phyloP scores from a whole-genome alignment of 1,140 invertebrate genomes.

The Pseudomyrmex cubaensis region DNA sequence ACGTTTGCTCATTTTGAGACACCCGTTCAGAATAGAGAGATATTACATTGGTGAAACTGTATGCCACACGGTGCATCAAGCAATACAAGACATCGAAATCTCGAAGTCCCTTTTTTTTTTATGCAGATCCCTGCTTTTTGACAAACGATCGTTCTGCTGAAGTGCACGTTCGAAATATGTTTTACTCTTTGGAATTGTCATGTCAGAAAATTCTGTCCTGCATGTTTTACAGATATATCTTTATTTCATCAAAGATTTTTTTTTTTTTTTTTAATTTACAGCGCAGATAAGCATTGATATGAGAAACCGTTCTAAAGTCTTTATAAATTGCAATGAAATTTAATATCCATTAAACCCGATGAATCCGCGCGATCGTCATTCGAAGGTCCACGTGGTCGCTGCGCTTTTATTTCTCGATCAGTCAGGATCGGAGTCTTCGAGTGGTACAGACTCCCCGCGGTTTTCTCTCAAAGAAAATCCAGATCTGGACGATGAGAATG shows the following conservation, averaged over 20 bases:
- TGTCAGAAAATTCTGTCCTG: background rate
- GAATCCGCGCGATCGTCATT: background rate
- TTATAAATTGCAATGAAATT: slow-evolving; percentile 33
- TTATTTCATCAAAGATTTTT: background rate
- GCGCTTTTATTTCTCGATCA: slow-evolving; percentile 59
- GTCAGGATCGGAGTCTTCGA: slow-evolving; percentile 63
- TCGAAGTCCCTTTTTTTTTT: background rate
- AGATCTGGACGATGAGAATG: slow-evolving; percentile 58
- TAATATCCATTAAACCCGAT: slow-evolving; percentile 30
- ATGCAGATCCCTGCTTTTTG: slow-evolving; percentile 19
- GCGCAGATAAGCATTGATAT: slow-evolving; percentile 23
- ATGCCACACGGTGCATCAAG: slow-evolving; percentile 11
- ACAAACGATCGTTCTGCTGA: slow-evolving; percentile 18
- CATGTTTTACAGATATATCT: background rate
- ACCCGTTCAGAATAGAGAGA: slow-evolving; percentile 27
- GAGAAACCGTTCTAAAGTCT: slow-evolving; percentile 4
- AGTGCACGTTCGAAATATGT: slow-evolving; percentile 25
- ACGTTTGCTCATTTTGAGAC: slow-evolving; percentile 47
- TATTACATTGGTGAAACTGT: slow-evolving; percentile 28
- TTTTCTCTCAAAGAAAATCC: slow-evolving; percentile 69
- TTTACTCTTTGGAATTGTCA: slow-evolving; percentile 14
- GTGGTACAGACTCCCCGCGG: slow-evolving; percentile 61
- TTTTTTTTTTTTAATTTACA: background rate
- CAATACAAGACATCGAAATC: slow-evolving; percentile 6
- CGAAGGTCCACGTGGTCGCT: slow-evolving; percentile 18